Conservation (phyloP, 2,888 invertebrate species). For the Oconnorella tubifera region DNA sequence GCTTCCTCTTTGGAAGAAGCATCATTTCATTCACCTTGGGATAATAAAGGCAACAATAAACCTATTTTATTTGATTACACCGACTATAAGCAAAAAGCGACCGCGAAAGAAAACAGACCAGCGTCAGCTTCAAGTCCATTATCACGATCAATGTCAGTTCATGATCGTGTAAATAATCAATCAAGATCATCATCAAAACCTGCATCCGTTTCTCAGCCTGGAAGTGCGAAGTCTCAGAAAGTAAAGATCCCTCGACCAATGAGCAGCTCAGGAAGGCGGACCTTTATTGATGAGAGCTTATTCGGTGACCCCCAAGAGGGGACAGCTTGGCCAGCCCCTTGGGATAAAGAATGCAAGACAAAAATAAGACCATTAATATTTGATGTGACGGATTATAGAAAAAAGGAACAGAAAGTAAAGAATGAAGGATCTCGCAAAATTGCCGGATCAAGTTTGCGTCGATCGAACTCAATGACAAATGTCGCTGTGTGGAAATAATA, state of each 20-base stretch:
- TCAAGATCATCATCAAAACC: not conserved
- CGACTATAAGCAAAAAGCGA: not conserved
- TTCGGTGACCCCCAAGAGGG: not conserved
- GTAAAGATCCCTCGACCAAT: too few relatives aligned
- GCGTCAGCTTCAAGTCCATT: not conserved
- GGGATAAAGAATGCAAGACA: not conserved
- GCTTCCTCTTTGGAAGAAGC: not conserved
- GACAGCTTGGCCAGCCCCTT: not conserved
- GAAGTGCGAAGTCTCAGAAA: too few relatives aligned
- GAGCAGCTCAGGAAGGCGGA: not conserved
- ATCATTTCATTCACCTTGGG: not conserved
- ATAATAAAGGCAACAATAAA: not conserved
- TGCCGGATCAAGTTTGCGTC: too few relatives aligned
- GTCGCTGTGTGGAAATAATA: too few relatives aligned
- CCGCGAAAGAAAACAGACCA: not conserved
- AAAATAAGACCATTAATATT: not conserved
- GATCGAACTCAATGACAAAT: too few relatives aligned
- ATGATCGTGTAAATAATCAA: not conserved
- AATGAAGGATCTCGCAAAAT: too few relatives aligned
- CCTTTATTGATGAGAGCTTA: not conserved
- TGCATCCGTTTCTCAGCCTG: not conserved
- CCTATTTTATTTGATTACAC: not conserved
- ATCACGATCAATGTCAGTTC: not conserved
- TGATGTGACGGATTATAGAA: not conserved
- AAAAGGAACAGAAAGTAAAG: not conserved